phyloP scores from a whole-genome alignment of 1,140 invertebrate species.

The Drosophila nikananu region DNA sequence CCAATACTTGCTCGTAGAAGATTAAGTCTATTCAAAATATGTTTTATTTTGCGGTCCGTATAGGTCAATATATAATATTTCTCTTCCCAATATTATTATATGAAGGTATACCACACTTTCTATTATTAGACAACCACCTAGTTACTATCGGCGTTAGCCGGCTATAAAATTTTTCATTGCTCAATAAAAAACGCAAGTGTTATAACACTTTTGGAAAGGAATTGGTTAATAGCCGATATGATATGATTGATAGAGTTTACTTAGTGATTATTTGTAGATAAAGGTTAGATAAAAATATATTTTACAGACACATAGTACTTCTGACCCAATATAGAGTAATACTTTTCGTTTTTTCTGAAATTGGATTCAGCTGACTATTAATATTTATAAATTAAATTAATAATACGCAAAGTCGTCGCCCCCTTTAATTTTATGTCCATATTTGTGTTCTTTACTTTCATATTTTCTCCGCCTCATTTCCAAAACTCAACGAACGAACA shows the following conservation, averaged over 20 bases:
- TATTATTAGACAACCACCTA: constrained; percentile 4
- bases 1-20: background rate
- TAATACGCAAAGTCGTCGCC: constrained; percentile 15
- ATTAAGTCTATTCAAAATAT: background rate
- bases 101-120: background rate
- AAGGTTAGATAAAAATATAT: background rate
- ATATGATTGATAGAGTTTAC: constrained; percentile 5
- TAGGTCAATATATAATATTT: background rate
- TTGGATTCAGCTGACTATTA: background rate
- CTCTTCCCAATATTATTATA: background rate
- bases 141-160: constrained; percentile 14
- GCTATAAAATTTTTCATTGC: constrained; percentile 8
- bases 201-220: background rate
- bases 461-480: constrained; percentile 72
- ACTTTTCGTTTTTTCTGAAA: background rate
- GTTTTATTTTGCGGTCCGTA: background rate
- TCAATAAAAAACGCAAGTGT: background rate
- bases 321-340: background rate
- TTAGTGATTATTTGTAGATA: constrained; percentile 9
- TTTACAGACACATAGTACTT: background rate
- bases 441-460: constrained; percentile 80
- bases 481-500: constrained; percentile 31
- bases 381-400: constrained; percentile 9
- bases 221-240: constrained; percentile 20
- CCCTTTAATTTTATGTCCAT: constrained; percentile 64